A percentile compares a stretch with the other conserved stretches of the same genome.
Conservation (phyloP, 2,888 invertebrate genomes). For the Augochlorella aurata region DNA sequence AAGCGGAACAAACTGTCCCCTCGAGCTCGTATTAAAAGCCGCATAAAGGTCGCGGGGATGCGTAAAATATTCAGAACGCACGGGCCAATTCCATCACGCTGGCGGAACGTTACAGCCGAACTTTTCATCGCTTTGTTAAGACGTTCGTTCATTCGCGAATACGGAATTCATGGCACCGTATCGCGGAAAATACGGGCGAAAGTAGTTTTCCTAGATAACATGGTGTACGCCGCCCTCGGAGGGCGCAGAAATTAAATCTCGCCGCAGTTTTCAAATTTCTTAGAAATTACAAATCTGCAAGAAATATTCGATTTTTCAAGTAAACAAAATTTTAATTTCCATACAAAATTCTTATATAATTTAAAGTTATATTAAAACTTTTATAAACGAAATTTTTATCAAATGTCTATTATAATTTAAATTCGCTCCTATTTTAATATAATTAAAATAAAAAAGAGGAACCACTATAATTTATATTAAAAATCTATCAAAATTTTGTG, state of each 20-base stretch:
- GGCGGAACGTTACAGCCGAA: conserved; percentile 8
- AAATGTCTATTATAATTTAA: no score
- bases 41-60: not conserved
- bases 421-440: no score
- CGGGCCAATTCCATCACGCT: not conserved
- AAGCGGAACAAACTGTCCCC: not conserved
- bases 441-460: not conserved
- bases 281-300: no score
- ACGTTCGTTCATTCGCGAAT: not conserved
- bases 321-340: no score
- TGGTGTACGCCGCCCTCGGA: not conserved
- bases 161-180: not conserved
- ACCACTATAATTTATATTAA: no score
- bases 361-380: no score
- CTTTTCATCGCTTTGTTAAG: conserved; percentile 30
- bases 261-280: no score
- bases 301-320: no score
- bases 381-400: no score
- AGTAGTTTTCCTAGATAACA: not conserved
- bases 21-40: not conserved
- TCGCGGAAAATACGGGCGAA: not conserved
- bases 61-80: conserved; percentile 24
- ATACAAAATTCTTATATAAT: no score
- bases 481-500: no score
- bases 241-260: not conserved